phyloP scores from a whole-genome alignment of 2,888 invertebrate genomes.

The Strigamia crassipes region DNA sequence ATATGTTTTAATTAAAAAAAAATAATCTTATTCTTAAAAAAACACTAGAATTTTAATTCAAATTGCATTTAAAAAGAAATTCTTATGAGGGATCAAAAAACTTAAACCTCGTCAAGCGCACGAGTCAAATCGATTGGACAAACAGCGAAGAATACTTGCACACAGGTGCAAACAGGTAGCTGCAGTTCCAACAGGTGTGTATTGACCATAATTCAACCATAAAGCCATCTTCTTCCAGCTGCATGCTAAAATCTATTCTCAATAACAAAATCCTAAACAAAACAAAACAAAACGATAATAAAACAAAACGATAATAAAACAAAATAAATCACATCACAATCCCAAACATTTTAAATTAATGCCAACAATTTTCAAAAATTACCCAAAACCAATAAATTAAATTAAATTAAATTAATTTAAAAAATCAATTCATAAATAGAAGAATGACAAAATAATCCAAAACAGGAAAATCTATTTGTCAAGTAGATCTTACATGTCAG shows the following conservation, averaged over 20 bases:
- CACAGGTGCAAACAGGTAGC: conserved; percentile 31
- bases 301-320: neutral
- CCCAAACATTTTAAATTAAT: no score
- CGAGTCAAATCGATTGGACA: conserved; percentile 34
- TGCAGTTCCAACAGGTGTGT: conserved; percentile 20
- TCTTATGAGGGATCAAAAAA: neutral
- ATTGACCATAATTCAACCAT: conserved; percentile 12
- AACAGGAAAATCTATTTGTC: neutral
- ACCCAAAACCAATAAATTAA: neutral
- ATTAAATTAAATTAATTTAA: no score
- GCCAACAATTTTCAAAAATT: neutral
- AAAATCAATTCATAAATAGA: neutral
- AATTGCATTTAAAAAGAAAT: neutral
- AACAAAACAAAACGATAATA: neutral
- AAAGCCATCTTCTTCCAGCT: neutral
- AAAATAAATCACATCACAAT: neutral
- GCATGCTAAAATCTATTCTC: neutral
- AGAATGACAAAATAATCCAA: neutral
- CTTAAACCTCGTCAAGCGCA: conserved; percentile 1
- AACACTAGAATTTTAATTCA: neutral
- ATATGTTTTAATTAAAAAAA: neutral
- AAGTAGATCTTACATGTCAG: neutral
- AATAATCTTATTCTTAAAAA: neutral
- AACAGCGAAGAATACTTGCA: conserved; percentile 34
- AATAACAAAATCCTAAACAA: neutral